Percentiles rank a stretch among this genome's conserved stretches.
Conservation (phyloP, 2,113 vertebrate species). For the Tursiops truncatus region DNA sequence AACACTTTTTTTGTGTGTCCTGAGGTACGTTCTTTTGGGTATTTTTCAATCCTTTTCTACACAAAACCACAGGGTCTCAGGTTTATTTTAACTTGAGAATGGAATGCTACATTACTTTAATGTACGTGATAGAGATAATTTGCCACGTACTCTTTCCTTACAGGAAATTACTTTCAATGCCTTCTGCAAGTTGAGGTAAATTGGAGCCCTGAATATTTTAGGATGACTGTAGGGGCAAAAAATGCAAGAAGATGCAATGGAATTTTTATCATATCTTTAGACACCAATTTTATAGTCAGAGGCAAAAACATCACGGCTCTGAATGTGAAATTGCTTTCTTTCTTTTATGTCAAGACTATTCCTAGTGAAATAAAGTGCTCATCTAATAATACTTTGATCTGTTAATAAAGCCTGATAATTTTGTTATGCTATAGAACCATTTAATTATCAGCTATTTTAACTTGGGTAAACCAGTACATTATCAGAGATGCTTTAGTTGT, state of each 20-base stretch:
- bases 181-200: slow-evolving; percentile 64
- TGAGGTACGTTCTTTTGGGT: neutral
- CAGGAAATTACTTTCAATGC: slow-evolving; percentile 45
- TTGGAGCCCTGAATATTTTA: slow-evolving; percentile 42
- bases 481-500: neutral
- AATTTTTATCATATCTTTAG: slow-evolving; percentile 26
- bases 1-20: neutral
- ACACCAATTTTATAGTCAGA: slow-evolving; percentile 16
- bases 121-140: neutral
- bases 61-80: neutral
- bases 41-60: neutral
- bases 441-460: slow-evolving; percentile 50
- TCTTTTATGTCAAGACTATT: neutral
- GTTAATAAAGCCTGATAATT: slow-evolving; percentile 63
- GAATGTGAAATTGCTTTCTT: slow-evolving; percentile 7
- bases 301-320: slow-evolving; percentile 12
- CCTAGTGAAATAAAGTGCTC: neutral
- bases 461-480: neutral
- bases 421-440: slow-evolving; percentile 10
- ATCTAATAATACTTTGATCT: slow-evolving; percentile 34
- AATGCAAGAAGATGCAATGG: neutral
- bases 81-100: slow-evolving; percentile 56
- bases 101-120: slow-evolving; percentile 32
- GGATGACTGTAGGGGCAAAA: neutral
- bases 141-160: slow-evolving; percentile 1